Evolutionary conservation across 2,797 vertebrate species (phyloP), one percentile per base, ranked within the genome.

Genomic region (Pterois miles): DNA sequence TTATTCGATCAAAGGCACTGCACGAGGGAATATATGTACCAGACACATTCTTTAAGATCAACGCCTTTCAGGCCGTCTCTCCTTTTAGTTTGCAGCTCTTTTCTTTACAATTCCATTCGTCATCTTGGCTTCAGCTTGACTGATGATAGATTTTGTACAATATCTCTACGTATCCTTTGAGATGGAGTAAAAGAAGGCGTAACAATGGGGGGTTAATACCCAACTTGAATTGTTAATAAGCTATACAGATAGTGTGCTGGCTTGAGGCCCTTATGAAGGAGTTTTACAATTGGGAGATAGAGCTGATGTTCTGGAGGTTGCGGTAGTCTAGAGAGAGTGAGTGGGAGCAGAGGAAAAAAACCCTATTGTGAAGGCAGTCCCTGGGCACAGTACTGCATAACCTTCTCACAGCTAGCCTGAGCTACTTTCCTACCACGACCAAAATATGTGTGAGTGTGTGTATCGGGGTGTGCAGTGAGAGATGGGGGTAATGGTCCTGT

Each of bases 401-500:
- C 62, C 77, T 72, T 69, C 54, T 76, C 53, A 75, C 56, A 86
- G 76, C 73, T 67, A 66, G 60, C 68, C 29, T 56, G 74, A 83
- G 74, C 83, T 76, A 71, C 34, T 89, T 81, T 76, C 59, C 71
- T 52, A 80, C 77, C 72, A 80, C 78, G 67, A 78, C 82, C 54
- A 50, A 81, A 74, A 80, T 79, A 70, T 80, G 72, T 84, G 74
- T 69, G 71, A 63, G 69, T 71, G 79, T 71, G 84, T 83, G 81
- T 71, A 25, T 82, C 50, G 80, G 85, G 50, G 82, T 86, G 82
- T 88, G 89, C 78, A 87, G 71, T 71, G 83, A 86, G 86, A 85
- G 80, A 83, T 85, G 84, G 80, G 79, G 89, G 90, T 92, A 93
- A 92, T 93, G 89, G 90, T 89, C 89, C 91, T 76, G 85, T 88